A percentile compares a stretch with the other conserved stretches of the same genome.
Conservation (phyloP, 2,888 invertebrate species). For the Aphidoletes aphidimyza region DNA sequence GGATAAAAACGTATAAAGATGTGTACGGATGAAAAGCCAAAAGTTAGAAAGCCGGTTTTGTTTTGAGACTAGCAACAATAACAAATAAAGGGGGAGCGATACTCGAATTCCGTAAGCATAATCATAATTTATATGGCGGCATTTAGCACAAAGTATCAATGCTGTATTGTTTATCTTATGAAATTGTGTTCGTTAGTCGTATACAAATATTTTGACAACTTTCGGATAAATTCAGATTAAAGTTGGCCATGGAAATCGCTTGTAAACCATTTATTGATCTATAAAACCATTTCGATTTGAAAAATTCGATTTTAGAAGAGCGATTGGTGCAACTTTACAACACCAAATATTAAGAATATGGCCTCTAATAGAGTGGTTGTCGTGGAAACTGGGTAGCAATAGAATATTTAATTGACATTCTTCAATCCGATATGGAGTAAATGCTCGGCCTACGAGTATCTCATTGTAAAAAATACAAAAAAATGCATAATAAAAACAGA, state of each 20-base stretch:
- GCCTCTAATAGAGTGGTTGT: no score
- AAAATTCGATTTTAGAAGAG: neutral
- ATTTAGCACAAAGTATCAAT: neutral
- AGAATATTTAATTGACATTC: no score
- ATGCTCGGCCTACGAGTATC: no score
- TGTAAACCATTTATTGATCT: constrained; percentile 2
- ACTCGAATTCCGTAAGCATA: neutral
- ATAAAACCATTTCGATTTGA: neutral
- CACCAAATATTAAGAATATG: no score
- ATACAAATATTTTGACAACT: neutral
- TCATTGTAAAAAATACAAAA: no score
- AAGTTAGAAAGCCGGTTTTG: neutral
- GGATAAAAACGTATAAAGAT: no score
- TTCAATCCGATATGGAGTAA: no score
- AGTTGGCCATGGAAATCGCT: neutral
- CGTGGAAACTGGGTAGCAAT: no score
- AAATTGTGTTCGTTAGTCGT: neutral
- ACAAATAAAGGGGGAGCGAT: constrained; percentile 1
- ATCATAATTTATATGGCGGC: constrained; percentile 35
- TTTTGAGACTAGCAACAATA: neutral
- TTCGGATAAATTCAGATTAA: neutral
- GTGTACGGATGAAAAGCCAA: neutral
- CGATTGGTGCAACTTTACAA: neutral
- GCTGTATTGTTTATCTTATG: neutral
- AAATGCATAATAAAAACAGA: no score